Base-by-base conservation (phyloP, 2,113 vertebrate genomes). In the Apodemus sylvaticus region DNA sequence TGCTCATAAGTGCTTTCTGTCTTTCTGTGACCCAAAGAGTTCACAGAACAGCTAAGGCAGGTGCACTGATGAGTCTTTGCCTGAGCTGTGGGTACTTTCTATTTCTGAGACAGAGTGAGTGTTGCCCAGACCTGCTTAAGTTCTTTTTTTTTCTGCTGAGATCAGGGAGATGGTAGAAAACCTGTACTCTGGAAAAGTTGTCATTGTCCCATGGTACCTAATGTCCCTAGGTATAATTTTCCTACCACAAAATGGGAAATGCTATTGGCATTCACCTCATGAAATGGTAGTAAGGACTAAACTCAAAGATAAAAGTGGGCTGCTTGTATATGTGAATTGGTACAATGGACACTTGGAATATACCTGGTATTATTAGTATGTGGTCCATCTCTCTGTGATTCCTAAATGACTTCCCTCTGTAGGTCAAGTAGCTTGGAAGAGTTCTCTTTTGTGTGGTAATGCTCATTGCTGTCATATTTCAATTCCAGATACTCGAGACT, bases 61-160 rank as follows among this genome's bases (percentile, higher is more conserved):
- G 5, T 16, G 22, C 60, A 77, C 0, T 11, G 53, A 3, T 58
- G 7, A 19, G 5, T 0, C 29, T 10, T 17, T 79, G 11, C 19
- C 3, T 1, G 36, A 34, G 34, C 36, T 76, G 29, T 89, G 31
- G 77, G 48, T 24, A 45, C 34, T 5, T 1, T 68, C 74, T 36
- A 2, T 53, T 93, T 51, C 45, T 36, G 31, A 20, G 4, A 45
- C 22, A 34, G 55, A 17, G 4, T 34, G 36, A 73, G 26, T 34
- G 45, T 36, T 89, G 48, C 16, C 68, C 74, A 62, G 86, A n/a
- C 8, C 42, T 78, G 48, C 26, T 14, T 8, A 55, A 48, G 4
- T 10, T 8, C 12, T 9, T 78, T 48, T 71, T 1, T 66, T 34
- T 8, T 66, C 14, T 42, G 11, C 45, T 31, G 36, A 58, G 45